phyloP scores from a whole-genome alignment of 2,888 invertebrate genomes.

The Cataglyphis rosenhaueri region DNA sequence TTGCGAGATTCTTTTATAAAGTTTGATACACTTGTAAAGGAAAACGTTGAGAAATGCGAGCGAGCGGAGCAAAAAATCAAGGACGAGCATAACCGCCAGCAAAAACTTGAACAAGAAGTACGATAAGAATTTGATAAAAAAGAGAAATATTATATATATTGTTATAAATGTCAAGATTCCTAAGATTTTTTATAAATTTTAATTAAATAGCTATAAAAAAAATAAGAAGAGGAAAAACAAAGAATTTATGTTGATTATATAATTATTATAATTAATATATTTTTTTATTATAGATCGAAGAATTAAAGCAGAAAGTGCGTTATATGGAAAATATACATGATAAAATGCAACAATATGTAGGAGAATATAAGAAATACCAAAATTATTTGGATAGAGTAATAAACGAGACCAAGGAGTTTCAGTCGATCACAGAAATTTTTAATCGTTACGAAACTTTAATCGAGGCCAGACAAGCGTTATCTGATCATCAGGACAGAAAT shows the following conservation, averaged over 20 bases:
- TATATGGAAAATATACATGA: constrained; percentile 86
- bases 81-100: constrained; percentile 86
- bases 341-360: constrained; percentile 88
- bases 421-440: constrained; percentile 88
- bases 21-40: constrained; percentile 89
- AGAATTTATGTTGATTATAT: neutral
- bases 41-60: constrained; percentile 89
- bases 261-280: constrained; percentile 16
- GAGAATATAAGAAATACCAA: constrained; percentile 88
- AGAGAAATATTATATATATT: neutral
- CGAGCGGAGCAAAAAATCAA: constrained; percentile 88
- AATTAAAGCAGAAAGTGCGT: constrained; percentile 85
- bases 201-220: neutral
- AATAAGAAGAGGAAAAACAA: neutral
- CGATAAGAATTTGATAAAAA: neutral
- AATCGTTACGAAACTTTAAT: constrained; percentile 89
- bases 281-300: constrained; percentile 83
- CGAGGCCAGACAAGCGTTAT: constrained; percentile 87
- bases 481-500: constrained; percentile 87
- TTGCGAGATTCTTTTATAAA: constrained; percentile 88
- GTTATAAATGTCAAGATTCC: neutral
- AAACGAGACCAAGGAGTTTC: constrained; percentile 87
- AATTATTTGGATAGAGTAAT: constrained; percentile 88
- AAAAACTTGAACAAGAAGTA: constrained; percentile 86
- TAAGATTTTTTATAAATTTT: neutral